These are phyloP conservation scores for Ethmia dodecea DNA, from an alignment of 2,888 invertebrate genomes.

Conservation along the genomic window DNA sequence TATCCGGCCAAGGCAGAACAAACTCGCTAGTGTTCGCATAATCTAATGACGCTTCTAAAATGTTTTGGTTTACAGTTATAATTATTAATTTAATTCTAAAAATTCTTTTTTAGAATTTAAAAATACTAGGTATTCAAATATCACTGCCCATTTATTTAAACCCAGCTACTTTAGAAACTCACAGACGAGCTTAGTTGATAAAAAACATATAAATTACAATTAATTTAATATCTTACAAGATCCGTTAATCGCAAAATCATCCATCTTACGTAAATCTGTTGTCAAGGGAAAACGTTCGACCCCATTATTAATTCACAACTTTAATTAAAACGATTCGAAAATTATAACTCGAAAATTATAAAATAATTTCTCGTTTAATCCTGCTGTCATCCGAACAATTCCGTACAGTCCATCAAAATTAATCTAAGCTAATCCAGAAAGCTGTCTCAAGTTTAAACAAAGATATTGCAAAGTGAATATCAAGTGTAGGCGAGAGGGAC, in stretches of 20 bases:
- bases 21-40: too few relatives aligned
- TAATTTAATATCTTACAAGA: conserved; percentile 19
- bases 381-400: conserved; percentile 69
- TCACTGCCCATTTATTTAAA: too few relatives aligned
- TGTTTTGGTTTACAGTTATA: too few relatives aligned
- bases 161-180: conserved; percentile 1
- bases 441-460: conserved; percentile 68
- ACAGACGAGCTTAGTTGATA: too few relatives aligned
- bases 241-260: conserved; percentile 22
- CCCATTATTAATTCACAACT: conserved; percentile 52
- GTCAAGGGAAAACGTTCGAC: conserved; percentile 40
- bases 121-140: too few relatives aligned
- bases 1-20: too few relatives aligned
- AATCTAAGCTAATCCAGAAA: conserved; percentile 67
- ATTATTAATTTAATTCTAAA: too few relatives aligned
- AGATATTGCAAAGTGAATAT: conserved; percentile 68
- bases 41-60: too few relatives aligned
- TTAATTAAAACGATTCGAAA: conserved; percentile 66
- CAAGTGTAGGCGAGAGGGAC: conserved; percentile 33
- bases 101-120: too few relatives aligned
- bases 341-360: conserved; percentile 60
- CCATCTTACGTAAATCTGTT: conserved; percentile 41
- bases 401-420: conserved; percentile 73
- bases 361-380: conserved; percentile 63
- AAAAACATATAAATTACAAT: conserved; percentile 6